Evolutionary conservation across 2,113 vertebrate species (phyloP).

Genomic region (Oenanthe melanoleuca): DNA sequence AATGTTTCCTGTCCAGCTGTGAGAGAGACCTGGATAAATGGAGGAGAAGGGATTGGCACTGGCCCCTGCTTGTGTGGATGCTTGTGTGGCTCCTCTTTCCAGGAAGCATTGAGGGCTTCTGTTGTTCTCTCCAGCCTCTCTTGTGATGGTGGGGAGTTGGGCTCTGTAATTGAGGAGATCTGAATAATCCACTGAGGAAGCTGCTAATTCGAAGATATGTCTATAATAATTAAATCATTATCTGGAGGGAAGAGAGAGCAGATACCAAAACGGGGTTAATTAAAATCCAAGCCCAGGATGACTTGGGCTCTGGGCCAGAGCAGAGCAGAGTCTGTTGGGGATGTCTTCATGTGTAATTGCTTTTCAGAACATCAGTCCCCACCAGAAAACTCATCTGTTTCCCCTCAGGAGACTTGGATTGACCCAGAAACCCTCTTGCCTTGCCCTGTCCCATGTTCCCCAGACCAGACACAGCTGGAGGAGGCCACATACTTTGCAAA

Average conservation of each 20-base stretch:
- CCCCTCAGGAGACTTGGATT: background rate
- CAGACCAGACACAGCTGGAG: background rate
- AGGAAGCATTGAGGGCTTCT: background rate
- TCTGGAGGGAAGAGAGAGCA: slow-evolving; percentile 55
- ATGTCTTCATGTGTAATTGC: slow-evolving; percentile 64
- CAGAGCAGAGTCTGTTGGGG: slow-evolving; percentile 29
- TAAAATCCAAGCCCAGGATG: slow-evolving; percentile 50
- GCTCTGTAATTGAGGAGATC: slow-evolving; percentile 22
- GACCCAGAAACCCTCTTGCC: slow-evolving; percentile 24
- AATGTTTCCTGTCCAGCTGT: background rate
- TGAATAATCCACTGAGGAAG: slow-evolving; percentile 48
- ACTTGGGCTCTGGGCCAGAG: slow-evolving; percentile 45
- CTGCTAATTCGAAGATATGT: slow-evolving; percentile 46
- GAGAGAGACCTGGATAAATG: background rate
- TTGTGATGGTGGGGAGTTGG: background rate
- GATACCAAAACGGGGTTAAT: slow-evolving; percentile 36
- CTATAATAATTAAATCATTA: slow-evolving; percentile 67
- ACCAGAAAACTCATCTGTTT: slow-evolving; percentile 41
- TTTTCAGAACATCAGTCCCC: slow-evolving; percentile 51
- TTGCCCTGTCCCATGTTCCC: background rate
- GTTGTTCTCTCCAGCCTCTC: background rate
- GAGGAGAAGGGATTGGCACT: background rate
- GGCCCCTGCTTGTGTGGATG: background rate
- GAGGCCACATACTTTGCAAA: background rate
- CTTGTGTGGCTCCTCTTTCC: background rate